Base-by-base conservation (phyloP, 2,888 invertebrate species). In the Eilema griseolum region DNA sequence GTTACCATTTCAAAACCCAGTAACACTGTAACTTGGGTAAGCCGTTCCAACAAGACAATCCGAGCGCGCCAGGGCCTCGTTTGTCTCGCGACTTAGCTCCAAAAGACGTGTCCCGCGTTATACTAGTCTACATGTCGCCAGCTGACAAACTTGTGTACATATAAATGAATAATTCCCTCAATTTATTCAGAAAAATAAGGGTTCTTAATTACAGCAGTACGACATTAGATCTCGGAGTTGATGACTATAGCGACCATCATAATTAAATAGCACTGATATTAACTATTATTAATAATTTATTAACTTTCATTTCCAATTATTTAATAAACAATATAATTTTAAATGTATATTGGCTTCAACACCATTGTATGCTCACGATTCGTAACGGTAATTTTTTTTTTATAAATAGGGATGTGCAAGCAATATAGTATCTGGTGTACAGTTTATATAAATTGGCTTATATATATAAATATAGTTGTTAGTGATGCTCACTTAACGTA, bases 401-500 rank as follows among this genome's bases (percentile, higher is more conserved):
- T 63, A 59, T 33, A 57, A 57, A 66, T 31, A 61, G 67, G 67
- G 76, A 70, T 71, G 70, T 73, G 62, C 67, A 69, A 69, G 59
- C 69, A 73, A 72, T 62, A 72, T 69, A 61, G 16, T 74, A 64
- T 80, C 37, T 69, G 70, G 76, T 81, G 74, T 77, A 74, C 78
- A 77, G 73, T 77, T 74, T 71, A 67, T 73, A 72, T 62, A 77
- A 66, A 70, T 79, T 81, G 77, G 81, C 69, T 77, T 78, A 72
- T 61, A 52, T 69, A 64, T n/a, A n/a, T 70, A 79, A 77, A 83
- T 81, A 84, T 85, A 84, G 81, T 82, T 80, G 76, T 85, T 85
- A 84, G 86, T 86, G 83, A 83, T 81, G 86, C 87, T 86, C 85
- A 85, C 82, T 75, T 81, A 82, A 81, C 78, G 77, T 80, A 83